phyloP scores from a whole-genome alignment of 2,113 vertebrate species.

The Spilogale gracilis region DNA sequence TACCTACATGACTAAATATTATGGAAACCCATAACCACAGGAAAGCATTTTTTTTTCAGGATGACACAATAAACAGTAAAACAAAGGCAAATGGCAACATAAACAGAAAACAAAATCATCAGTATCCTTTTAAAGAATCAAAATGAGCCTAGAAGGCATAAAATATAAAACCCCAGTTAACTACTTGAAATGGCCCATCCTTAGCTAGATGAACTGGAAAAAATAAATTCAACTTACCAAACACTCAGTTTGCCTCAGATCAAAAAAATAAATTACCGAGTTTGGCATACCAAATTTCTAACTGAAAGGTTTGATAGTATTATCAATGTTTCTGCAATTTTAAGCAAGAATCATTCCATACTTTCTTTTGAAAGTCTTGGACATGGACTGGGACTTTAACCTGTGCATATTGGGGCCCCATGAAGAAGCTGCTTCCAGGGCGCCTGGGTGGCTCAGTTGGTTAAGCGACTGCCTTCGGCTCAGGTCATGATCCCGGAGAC shows the following conservation, averaged over 20 bases:
- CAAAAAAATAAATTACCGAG: constrained; percentile 6
- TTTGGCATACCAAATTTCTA: constrained; percentile 1
- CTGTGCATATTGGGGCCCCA: background rate
- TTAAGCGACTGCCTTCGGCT: too few relatives aligned
- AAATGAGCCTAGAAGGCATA: background rate
- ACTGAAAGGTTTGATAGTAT: background rate
- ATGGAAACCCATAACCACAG: background rate
- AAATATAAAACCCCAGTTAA: background rate
- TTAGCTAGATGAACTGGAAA: background rate
- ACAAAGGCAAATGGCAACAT: background rate
- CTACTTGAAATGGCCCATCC: background rate
- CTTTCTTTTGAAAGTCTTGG: background rate
- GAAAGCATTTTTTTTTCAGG: background rate
- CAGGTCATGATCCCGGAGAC: too few relatives aligned
- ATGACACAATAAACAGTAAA: background rate
- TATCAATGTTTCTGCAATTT: background rate
- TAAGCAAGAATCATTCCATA: background rate
- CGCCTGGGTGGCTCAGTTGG: too few relatives aligned
- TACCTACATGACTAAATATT: background rate
- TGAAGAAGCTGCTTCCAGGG: background rate
- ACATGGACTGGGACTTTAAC: background rate
- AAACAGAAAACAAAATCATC: background rate
- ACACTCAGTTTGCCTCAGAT: background rate
- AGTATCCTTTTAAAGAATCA: background rate
- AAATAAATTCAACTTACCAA: background rate